phyloP scores from a whole-genome alignment of 2,888 invertebrate species.

The Octodonta nipae region DNA sequence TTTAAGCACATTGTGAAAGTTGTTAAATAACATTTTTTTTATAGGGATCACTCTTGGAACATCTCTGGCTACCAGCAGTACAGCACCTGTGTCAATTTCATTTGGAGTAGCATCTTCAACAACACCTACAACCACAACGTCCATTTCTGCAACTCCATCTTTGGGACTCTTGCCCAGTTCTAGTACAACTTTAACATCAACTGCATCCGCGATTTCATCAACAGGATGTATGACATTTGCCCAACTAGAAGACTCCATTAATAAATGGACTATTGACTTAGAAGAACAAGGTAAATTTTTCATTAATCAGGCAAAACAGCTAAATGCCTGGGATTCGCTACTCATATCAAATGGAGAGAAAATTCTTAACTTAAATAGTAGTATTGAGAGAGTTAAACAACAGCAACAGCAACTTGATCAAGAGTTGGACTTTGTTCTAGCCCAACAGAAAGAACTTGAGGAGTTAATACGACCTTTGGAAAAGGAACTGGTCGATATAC shows the following conservation, averaged over 20 bases:
- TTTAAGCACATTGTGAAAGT: no score
- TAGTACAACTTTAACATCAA: no score
- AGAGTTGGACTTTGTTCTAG: constrained; percentile 82
- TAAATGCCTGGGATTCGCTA: constrained; percentile 89
- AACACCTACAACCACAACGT: no score
- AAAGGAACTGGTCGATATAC: constrained; percentile 55
- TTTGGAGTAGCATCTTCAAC: no score
- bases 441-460: constrained; percentile 85
- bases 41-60: no score
- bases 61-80: no score
- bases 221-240: constrained; percentile 73
- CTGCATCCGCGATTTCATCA: no score
- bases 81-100: no score
- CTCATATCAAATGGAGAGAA: constrained; percentile 85
- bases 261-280: constrained; percentile 85
- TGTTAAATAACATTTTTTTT: no score
- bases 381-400: constrained; percentile 75
- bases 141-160: no score
- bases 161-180: no score
- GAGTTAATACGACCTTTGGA: constrained; percentile 76
- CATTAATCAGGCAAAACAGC: constrained; percentile 84
- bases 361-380: constrained; percentile 74
- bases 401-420: constrained; percentile 84
- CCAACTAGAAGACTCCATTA: constrained; percentile 80
- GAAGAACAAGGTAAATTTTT: constrained; percentile 88